Conservation (phyloP, 2,888 invertebrate genomes). For the Brachypterus glaber region DNA sequence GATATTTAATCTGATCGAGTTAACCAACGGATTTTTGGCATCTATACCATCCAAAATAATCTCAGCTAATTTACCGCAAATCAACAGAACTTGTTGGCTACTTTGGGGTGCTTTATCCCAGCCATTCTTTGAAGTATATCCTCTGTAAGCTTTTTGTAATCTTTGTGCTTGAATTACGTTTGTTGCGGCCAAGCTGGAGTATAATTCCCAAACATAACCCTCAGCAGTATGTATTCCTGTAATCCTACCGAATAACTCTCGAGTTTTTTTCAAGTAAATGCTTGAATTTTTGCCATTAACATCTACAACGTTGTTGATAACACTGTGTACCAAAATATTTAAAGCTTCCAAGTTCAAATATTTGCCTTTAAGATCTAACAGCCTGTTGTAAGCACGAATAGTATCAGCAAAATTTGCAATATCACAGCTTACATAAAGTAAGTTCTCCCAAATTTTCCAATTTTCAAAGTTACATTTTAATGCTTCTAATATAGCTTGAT, state of each 20-base stretch:
- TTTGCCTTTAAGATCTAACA: constrained; percentile 75
- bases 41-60: constrained; percentile 44
- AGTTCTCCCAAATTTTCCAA: constrained; percentile 95
- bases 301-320: constrained; percentile 55
- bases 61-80: constrained; percentile 51
- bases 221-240: constrained; percentile 60
- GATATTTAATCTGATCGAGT: constrained; percentile 33
- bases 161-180: constrained; percentile 56
- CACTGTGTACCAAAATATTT: constrained; percentile 58
- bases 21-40: constrained; percentile 29
- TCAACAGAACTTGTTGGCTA: constrained; percentile 52
- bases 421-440: constrained; percentile 78
- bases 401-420: constrained; percentile 78
- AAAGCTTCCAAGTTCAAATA: constrained; percentile 71
- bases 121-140: constrained; percentile 56
- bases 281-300: constrained; percentile 47
- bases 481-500: constrained; percentile 78
- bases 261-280: constrained; percentile 47
- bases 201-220: constrained; percentile 71
- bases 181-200: constrained; percentile 60
- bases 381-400: constrained; percentile 72
- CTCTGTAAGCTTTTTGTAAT: constrained; percentile 67
- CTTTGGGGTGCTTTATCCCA: constrained; percentile 51
- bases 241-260: constrained; percentile 65
- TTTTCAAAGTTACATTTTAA: constrained; percentile 86